phyloP scores from a whole-genome alignment of 2,113 vertebrate species.

The Chionomys nivalis region DNA sequence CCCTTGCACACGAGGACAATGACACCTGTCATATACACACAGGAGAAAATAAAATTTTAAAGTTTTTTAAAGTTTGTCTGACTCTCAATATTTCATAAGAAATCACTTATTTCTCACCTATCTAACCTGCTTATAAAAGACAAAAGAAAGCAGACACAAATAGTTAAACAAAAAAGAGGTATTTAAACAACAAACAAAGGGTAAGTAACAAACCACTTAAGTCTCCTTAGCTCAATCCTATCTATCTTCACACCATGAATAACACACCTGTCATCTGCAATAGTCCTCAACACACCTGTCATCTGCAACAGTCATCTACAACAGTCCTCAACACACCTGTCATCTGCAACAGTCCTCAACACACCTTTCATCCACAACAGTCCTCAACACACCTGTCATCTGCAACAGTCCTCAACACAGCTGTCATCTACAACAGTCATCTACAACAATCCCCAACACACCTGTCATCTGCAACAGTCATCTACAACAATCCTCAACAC shows the following conservation, averaged over 20 bases:
- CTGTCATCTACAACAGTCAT: too few species aligned
- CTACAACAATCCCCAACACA: too few species aligned
- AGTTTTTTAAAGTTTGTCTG: background rate
- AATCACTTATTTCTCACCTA: background rate
- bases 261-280: background rate
- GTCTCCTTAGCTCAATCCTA: background rate
- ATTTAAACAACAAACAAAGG: background rate
- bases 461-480: too few species aligned
- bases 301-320: background rate
- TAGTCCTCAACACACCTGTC: background rate
- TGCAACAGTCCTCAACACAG: too few species aligned
- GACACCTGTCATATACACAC: background rate
- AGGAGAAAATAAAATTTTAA: background rate
- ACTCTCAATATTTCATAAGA: constrained; percentile 35
- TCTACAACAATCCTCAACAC: too few species aligned
- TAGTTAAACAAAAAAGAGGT: background rate
- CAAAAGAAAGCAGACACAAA: background rate
- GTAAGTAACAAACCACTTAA: background rate
- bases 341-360: too few species aligned
- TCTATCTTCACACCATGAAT: background rate
- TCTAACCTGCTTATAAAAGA: background rate
- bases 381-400: too few species aligned
- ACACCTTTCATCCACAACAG: too few species aligned
- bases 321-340: too few species aligned
- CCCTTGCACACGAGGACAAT: too few species aligned